Conservation (phyloP, 30 jellyfish, hydroid and myxozoan species). For the Nemopilema nomurai region DNA sequence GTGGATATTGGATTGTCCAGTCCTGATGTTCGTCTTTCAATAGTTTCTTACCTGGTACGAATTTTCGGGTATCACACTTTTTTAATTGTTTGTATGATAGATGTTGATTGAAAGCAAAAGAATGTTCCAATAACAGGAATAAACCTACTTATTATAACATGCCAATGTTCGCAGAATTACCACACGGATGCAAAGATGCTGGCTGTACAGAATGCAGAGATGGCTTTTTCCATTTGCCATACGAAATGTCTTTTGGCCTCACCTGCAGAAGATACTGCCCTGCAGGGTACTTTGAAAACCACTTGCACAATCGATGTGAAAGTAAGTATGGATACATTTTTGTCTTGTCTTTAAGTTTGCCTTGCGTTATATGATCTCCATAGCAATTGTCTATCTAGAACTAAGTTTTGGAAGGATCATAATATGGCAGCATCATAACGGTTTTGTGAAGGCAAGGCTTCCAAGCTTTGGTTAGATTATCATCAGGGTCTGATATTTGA, state of each 20-base stretch:
- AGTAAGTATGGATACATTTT: too few species aligned
- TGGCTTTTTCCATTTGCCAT: constrained; percentile 37
- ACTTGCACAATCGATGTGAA: constrained; percentile 26
- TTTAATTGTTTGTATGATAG: not conserved
- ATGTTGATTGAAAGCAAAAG: not conserved
- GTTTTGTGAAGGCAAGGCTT: too few species aligned
- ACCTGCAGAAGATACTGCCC: constrained; percentile 58
- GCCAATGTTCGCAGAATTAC: constrained; percentile 18
- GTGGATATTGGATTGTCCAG: not conserved
- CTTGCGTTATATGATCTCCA: too few species aligned
- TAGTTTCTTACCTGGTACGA: not conserved
- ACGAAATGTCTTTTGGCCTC: not conserved
- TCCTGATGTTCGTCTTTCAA: not conserved
- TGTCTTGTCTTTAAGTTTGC: too few species aligned
- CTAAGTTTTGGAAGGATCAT: too few species aligned
- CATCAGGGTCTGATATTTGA: too few species aligned
- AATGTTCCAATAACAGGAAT: not conserved
- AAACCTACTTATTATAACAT: not conserved
- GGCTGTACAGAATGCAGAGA: constrained; percentile 36
- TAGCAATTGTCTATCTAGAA: too few species aligned
- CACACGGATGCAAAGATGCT: constrained; percentile 21
- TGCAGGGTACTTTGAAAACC: constrained; percentile 29
- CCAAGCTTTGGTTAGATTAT: too few species aligned
- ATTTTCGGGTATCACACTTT: too few species aligned
- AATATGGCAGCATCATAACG: too few species aligned